Percentiles rank a stretch among this genome's conserved stretches.
Evolutionary conservation across 2,113 vertebrate genomes (phyloP).

Genomic region (Strix uralensis): DNA sequence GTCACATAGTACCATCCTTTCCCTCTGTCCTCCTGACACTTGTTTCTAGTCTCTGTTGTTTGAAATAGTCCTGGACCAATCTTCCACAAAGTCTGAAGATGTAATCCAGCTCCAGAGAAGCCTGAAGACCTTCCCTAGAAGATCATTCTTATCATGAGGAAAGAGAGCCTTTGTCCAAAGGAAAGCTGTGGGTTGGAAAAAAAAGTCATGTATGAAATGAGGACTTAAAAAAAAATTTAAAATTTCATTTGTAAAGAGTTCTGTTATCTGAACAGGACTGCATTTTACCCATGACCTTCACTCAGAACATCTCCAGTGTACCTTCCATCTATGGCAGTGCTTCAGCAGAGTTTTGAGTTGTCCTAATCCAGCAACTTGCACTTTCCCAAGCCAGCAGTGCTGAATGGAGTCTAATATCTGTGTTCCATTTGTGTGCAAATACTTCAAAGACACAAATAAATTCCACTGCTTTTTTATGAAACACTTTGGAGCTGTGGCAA

Average conservation of each 20-base stretch:
- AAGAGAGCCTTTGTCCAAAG: background rate
- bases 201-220: background rate
- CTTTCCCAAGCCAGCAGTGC: background rate
- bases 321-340: background rate
- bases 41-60: background rate
- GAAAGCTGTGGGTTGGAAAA: background rate
- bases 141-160: background rate
- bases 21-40: background rate
- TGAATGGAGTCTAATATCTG: background rate
- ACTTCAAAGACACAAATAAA: conserved; percentile 34
- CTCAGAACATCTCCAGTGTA: fast-evolving
- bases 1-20: background rate
- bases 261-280: background rate
- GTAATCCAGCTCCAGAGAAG: background rate
- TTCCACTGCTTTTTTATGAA: conserved; percentile 9
- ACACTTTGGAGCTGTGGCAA: background rate
- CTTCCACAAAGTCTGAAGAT: background rate
- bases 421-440: background rate
- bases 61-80: background rate
- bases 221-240: background rate
- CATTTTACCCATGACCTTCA: background rate
- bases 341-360: background rate
- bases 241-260: background rate
- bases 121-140: background rate
- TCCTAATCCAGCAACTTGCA: background rate